Conservation (phyloP, 2,888 invertebrate genomes). For the Apamea monoglypha region DNA sequence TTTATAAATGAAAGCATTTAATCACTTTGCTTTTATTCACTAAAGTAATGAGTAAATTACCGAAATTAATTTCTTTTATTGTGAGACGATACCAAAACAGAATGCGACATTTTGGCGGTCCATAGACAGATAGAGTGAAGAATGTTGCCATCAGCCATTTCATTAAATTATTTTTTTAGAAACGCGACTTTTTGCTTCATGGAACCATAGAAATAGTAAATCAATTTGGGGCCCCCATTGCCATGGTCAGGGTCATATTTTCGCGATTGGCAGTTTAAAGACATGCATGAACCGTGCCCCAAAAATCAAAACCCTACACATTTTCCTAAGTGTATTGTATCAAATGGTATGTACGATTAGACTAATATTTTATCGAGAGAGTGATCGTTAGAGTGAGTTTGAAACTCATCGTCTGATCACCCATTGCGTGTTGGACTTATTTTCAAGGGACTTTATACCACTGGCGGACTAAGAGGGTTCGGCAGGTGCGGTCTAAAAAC, state of each 20-base stretch:
- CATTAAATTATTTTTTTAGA: background rate
- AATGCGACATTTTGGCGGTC: slow-evolving; percentile 86
- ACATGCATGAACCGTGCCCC: background rate
- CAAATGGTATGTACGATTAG: background rate
- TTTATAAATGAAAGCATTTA: slow-evolving; percentile 71
- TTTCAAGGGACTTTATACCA: background rate
- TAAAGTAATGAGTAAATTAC: slow-evolving; percentile 78
- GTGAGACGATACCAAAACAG: slow-evolving; percentile 87
- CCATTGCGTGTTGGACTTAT: background rate
- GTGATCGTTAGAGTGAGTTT: background rate
- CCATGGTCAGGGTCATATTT: no score
- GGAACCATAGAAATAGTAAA: background rate
- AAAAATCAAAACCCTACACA: background rate
- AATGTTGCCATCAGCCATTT: slow-evolving; percentile 10
- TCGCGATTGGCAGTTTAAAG: background rate
- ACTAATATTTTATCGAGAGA: background rate
- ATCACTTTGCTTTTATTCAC: slow-evolving; percentile 68
- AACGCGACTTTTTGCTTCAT: background rate
- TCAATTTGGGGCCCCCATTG: background rate
- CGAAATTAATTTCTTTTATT: slow-evolving; percentile 83
- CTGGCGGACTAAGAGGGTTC: no score
- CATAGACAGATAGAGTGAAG: slow-evolving; percentile 73
- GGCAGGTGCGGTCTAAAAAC: no score
- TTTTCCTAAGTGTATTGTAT: background rate
- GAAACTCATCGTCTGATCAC: background rate